A percentile compares a stretch with the other conserved stretches of the same genome.
Evolutionary conservation across 2,113 vertebrate species (phyloP).

Genomic region (Pholis gunnellus): DNA sequence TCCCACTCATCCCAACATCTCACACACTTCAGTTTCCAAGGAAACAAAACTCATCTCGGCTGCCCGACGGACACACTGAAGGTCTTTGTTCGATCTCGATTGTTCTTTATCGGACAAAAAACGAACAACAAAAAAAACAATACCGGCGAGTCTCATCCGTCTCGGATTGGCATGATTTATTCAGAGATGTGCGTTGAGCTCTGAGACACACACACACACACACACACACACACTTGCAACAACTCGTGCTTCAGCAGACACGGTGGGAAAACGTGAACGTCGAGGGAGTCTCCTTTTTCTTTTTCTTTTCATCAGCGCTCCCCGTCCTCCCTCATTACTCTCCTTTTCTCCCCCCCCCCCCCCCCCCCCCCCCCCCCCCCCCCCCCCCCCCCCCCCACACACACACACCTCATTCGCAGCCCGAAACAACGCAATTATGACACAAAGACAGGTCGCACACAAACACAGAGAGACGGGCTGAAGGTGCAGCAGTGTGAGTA

Average conservation of each 20-base stretch:
- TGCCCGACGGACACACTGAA: not conserved
- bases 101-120: slow-evolving; percentile 19
- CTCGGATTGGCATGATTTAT: slow-evolving; percentile 30
- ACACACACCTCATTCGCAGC: slow-evolving; percentile 4
- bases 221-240: slow-evolving; percentile 17
- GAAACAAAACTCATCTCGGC: slow-evolving; percentile 47
- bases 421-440: slow-evolving; percentile 10
- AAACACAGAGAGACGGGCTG: slow-evolving; percentile 43
- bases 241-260: slow-evolving; percentile 10
- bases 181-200: slow-evolving; percentile 23
- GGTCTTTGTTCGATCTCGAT: not conserved
- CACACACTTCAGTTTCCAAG: slow-evolving; percentile 53
- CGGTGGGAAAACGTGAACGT: not conserved
- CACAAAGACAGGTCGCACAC: slow-evolving; percentile 35
- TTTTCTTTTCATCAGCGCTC: slow-evolving; percentile 8
- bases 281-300: slow-evolving; percentile 14
- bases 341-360: not conserved
- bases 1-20: slow-evolving; percentile 22
- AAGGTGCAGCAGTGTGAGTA: slow-evolving; percentile 56
- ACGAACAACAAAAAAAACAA: slow-evolving; percentile 5
- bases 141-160: slow-evolving; percentile 14
- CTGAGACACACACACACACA: slow-evolving; percentile 2
- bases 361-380: not conserved
- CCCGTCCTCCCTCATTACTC: slow-evolving; percentile 33
- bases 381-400: too few relatives aligned